Percentiles rank a stretch among this genome's conserved stretches.
Evolutionary conservation across 2,888 invertebrate species (phyloP).

Genomic region (Loripinus fragilis): DNA sequence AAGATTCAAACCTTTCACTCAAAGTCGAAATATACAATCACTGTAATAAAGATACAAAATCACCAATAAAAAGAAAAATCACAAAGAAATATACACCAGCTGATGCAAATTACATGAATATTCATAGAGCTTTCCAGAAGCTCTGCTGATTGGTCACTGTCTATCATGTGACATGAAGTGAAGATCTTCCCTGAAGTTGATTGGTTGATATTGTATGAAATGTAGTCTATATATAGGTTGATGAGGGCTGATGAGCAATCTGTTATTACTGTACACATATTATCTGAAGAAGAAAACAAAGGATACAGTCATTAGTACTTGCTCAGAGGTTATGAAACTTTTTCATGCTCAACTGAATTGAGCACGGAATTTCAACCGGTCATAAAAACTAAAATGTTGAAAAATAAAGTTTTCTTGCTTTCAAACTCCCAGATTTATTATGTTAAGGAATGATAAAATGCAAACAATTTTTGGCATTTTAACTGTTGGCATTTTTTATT

Average conservation of each 20-base stretch:
- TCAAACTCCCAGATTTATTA: no score
- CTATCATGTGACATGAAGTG: constrained; percentile 61
- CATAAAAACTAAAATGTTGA: no score
- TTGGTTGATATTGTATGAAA: constrained; percentile 53
- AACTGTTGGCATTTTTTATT: no score
- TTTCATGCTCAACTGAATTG: no score
- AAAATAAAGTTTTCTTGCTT: no score
- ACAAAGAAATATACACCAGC: constrained; percentile 7
- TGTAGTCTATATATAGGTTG: constrained; percentile 26
- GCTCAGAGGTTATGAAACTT: no score
- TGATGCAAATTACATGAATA: constrained; percentile 3
- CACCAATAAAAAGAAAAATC: background rate
- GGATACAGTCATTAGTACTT: no score
- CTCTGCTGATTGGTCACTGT: constrained; percentile 58
- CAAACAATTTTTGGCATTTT: no score
- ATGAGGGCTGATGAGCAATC: constrained; percentile 60
- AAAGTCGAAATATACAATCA: no score
- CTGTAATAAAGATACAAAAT: background rate
- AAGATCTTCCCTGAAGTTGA: constrained; percentile 64
- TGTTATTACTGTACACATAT: constrained; percentile 12
- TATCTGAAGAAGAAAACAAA: background rate
- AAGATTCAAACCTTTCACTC: no score
- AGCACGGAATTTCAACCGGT: no score
- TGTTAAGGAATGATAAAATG: no score
- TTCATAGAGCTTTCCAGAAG: constrained; percentile 26